Conservation (phyloP, 2,113 vertebrate genomes). For the Raja brachyura region DNA sequence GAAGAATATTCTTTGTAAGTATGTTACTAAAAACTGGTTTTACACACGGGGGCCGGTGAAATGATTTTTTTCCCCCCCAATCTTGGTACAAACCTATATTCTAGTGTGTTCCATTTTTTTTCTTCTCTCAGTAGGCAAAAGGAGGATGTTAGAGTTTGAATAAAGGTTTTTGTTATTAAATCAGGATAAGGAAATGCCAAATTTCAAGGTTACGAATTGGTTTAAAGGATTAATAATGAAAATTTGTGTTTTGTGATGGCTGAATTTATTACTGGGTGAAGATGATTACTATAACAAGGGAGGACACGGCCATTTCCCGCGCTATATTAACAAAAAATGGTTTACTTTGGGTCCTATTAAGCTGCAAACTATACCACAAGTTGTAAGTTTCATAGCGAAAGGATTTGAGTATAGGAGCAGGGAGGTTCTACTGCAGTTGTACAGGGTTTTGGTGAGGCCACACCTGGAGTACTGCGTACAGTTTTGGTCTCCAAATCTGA, state of each 20-base stretch:
- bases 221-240: not conserved
- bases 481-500: too few relatives aligned
- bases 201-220: not conserved
- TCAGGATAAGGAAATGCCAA: not conserved
- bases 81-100: not conserved
- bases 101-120: not conserved
- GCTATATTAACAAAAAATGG: not conserved
- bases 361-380: not conserved
- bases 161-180: not conserved
- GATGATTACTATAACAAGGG: not conserved
- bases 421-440: too few relatives aligned
- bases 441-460: too few relatives aligned
- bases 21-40: not conserved
- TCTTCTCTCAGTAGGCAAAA: not conserved
- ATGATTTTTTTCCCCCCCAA: not conserved
- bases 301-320: not conserved
- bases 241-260: not conserved
- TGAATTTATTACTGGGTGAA: not conserved
- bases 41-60: not conserved
- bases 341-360: not conserved
- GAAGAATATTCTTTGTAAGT: conserved; percentile 98
- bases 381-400: too few relatives aligned
- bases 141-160: not conserved
- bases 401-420: too few relatives aligned
- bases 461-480: too few relatives aligned